Percentiles rank a stretch among this genome's conserved stretches.
Evolutionary conservation across 2,888 invertebrate species (phyloP).

Genomic region (Barypeithes pellucidus): DNA sequence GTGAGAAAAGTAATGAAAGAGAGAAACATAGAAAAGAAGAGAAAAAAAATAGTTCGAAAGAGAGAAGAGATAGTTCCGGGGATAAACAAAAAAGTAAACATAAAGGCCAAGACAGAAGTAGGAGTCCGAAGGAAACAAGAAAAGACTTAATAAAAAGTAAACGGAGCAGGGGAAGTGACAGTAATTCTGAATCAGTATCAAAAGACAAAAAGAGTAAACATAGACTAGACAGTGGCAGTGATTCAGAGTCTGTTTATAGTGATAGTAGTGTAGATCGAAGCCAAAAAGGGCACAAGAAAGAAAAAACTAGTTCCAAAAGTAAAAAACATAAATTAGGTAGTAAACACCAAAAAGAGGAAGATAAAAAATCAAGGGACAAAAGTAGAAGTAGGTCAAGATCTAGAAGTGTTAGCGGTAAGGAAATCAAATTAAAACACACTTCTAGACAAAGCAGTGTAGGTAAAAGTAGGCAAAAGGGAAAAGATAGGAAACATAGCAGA

Average conservation of each 20-base stretch:
- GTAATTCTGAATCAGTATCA: constrained; percentile 27
- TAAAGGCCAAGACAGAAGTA: constrained; percentile 60
- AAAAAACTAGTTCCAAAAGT: constrained; percentile 31
- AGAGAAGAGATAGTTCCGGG: constrained; percentile 55
- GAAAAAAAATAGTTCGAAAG: constrained; percentile 53
- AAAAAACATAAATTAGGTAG: constrained; percentile 44
- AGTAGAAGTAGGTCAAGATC: constrained; percentile 39
- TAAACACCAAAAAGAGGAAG: constrained; percentile 47
- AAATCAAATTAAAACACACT: constrained; percentile 27
- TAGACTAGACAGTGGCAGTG: constrained; percentile 12
- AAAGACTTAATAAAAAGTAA: constrained; percentile 37
- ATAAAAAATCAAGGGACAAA: constrained; percentile 22
- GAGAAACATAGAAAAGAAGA: constrained; percentile 62
- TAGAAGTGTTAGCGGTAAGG: constrained; percentile 34
- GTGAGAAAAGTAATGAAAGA: constrained; percentile 64
- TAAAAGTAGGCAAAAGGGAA: constrained; percentile 32
- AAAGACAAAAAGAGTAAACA: constrained; percentile 42
- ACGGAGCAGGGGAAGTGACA: constrained; percentile 2
- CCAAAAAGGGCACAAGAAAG: constrained; percentile 44
- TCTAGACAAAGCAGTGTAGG: constrained; percentile 35
- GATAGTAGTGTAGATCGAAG: constrained; percentile 39
- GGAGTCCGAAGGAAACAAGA: constrained; percentile 19
- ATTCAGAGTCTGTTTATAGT: constrained; percentile 23
- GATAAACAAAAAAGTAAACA: constrained; percentile 55
- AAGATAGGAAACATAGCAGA: constrained; percentile 60